phyloP scores from a whole-genome alignment of 1,140 invertebrate genomes.

The Gryon sp. region DNA sequence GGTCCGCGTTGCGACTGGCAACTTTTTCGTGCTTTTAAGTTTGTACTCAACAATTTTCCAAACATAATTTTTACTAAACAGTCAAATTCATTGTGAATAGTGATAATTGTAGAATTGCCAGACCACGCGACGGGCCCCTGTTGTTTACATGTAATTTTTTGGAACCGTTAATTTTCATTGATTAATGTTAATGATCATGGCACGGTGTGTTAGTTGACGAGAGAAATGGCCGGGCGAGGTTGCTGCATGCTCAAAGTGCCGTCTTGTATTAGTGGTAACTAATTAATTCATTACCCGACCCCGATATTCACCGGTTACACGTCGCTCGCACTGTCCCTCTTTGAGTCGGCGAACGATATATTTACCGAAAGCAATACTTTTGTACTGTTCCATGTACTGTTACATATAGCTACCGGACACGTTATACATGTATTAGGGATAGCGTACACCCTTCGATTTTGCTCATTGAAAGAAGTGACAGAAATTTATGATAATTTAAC shows the following conservation, averaged over 20 bases:
- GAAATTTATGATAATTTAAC: too few species aligned
- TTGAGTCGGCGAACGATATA: slow-evolving; percentile 55
- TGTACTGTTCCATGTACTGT: neutral
- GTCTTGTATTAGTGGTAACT: slow-evolving; percentile 78
- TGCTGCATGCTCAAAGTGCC: slow-evolving; percentile 77
- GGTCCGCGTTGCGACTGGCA: slow-evolving; percentile 40
- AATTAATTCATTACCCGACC: slow-evolving; percentile 72
- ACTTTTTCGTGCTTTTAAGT: slow-evolving; percentile 7
- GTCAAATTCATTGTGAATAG: too few species aligned
- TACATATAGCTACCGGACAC: slow-evolving; percentile 14
- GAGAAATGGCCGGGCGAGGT: slow-evolving; percentile 74
- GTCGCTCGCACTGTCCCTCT: slow-evolving; percentile 70
- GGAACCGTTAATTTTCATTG: slow-evolving; percentile 75
- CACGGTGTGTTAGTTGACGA: slow-evolving; percentile 79
- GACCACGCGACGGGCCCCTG: slow-evolving; percentile 60
- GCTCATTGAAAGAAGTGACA: too few species aligned
- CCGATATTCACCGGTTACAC: slow-evolving; percentile 66
- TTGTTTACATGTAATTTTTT: slow-evolving; percentile 68
- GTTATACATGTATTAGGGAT: slow-evolving; percentile 38
- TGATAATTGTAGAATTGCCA: too few species aligned
- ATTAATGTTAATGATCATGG: slow-evolving; percentile 79
- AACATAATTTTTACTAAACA: too few species aligned
- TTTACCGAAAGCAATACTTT: slow-evolving; percentile 27
- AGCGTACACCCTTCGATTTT: too few species aligned
- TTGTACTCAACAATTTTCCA: too few species aligned